Evolutionary conservation across 2,797 vertebrate genomes (phyloP), one percentile per base, ranked within the genome.

Genomic region (Borostomias antarcticus): DNA sequence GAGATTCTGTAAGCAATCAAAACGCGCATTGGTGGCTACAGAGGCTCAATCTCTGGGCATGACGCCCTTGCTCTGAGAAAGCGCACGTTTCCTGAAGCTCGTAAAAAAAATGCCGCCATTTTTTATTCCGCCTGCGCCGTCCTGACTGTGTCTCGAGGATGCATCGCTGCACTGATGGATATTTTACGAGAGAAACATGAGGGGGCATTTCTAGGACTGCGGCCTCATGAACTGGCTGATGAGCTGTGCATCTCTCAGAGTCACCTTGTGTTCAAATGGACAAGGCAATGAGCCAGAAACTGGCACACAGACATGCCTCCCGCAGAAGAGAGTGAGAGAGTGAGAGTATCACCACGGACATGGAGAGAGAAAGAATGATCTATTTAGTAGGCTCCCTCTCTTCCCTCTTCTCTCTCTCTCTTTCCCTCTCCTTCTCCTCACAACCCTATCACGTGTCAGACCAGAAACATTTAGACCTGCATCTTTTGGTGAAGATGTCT

Each of bases 121-220:
- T 51, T 4, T 15, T n/a, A 45, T 13, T 3, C 17, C 3, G 19
- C 13, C n/a, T 7, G 47, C 4, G 29, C 29, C 15, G 5, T 30
- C 29, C 53, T 56, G 17, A 19, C 4, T 15, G 57, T 82, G n/a
- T 83, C 83, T 85, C 89, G 84, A 87, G 88, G 78, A 85, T 75
- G 80, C 80, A 86, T 89, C 87, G 87, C 78, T 79, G 80, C 70
- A 67, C 82, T 88, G 86, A 90, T 88, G 82, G 86, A 83, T 76
- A 85, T 76, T 86, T 91, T 85, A 90, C 87, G 81, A 77, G 66
- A 79, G 81, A 87, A 86, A 33, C 86, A 82, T 82, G 86, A 82
- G 64, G 76, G 76, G 82, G 88, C 85, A 88, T 89, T 87, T 69
- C 73, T 76, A 86, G 81, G 81, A 77, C 67, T 32, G 25, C 53